These are phyloP conservation scores for Archocentrus centrarchus DNA, from an alignment of 2,113 vertebrate species.

Conservation along the genomic window DNA sequence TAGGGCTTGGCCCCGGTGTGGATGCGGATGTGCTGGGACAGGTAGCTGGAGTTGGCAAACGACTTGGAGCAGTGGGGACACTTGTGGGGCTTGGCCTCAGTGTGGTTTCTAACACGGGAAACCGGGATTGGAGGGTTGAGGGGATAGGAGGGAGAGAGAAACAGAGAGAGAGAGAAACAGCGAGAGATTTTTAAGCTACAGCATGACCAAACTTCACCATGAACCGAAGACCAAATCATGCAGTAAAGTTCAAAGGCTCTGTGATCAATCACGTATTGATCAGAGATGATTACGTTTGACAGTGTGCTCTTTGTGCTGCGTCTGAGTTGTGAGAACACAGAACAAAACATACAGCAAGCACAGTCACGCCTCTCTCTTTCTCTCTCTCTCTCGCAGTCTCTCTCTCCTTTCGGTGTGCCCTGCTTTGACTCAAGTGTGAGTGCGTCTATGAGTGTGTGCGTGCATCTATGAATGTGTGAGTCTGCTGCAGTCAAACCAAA, in stretches of 20 bases:
- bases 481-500: slow-evolving; percentile 31
- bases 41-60: slow-evolving; percentile 99
- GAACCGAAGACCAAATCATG: slow-evolving; percentile 73
- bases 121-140: slow-evolving; percentile 51
- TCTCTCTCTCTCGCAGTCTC: slow-evolving; percentile 51
- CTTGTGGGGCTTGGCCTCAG: slow-evolving; percentile 99
- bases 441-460: slow-evolving; percentile 44
- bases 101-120: slow-evolving; percentile 84
- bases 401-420: slow-evolving; percentile 51
- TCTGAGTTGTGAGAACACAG: slow-evolving; percentile 81
- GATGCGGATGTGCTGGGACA: slow-evolving; percentile 98
- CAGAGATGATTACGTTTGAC: slow-evolving; percentile 37
- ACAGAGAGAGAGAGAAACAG: slow-evolving; percentile 74
- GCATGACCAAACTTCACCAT: slow-evolving; percentile 71
- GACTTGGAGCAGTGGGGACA: slow-evolving; percentile 99
- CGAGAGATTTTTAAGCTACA: slow-evolving; percentile 78
- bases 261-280: slow-evolving; percentile 39
- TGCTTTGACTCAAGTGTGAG: slow-evolving; percentile 51
- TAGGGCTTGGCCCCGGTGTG: slow-evolving; percentile 99
- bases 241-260: slow-evolving; percentile 34
- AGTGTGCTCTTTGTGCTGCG: slow-evolving; percentile 78
- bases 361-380: slow-evolving; percentile 76
- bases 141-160: slow-evolving; percentile 45
- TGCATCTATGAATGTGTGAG: slow-evolving; percentile 43
- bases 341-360: slow-evolving; percentile 81